phyloP scores from a whole-genome alignment of 1,140 invertebrate species.

The Spodoptera litura region DNA sequence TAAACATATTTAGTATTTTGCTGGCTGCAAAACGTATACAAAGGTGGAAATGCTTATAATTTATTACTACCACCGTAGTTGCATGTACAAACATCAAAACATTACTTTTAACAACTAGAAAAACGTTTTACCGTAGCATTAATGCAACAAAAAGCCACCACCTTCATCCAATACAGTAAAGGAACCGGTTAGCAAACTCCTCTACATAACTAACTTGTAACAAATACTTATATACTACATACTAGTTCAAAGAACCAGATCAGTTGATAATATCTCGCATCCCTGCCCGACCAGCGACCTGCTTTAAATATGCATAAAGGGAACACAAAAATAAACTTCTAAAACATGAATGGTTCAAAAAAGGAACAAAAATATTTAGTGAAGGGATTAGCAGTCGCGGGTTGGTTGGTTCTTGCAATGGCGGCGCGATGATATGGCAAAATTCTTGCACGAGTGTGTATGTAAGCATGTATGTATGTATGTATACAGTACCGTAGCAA shows the following conservation, averaged over 20 bases:
- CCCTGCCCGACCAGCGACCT: slow-evolving; percentile 43
- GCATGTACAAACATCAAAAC: no score
- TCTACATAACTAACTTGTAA: not conserved
- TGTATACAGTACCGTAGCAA: not conserved
- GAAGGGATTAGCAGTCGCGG: slow-evolving; percentile 71
- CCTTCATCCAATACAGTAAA: not conserved
- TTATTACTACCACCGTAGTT: no score
- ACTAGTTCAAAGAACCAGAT: slow-evolving; percentile 43
- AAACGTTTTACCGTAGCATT: no score
- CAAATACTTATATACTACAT: slow-evolving; percentile 9
- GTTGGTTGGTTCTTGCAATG: slow-evolving; percentile 67
- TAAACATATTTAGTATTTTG: not conserved
- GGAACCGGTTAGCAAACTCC: slow-evolving; percentile 5
- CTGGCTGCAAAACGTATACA: not conserved
- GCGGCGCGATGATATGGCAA: slow-evolving; percentile 76
- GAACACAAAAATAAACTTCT: slow-evolving; percentile 66
- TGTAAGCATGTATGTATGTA: not conserved
- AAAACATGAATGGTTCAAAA: slow-evolving; percentile 66
- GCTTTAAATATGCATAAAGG: slow-evolving; percentile 70
- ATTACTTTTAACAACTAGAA: no score
- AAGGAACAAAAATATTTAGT: slow-evolving; percentile 74
- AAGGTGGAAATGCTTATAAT: no score
- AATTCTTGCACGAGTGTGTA: slow-evolving; percentile 46
- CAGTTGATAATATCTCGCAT: slow-evolving; percentile 53
- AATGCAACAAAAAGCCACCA: not conserved